Evolutionary conservation across 2,888 invertebrate species (phyloP), one percentile per base, ranked within the genome.

Genomic region (Timandra comae): DNA sequence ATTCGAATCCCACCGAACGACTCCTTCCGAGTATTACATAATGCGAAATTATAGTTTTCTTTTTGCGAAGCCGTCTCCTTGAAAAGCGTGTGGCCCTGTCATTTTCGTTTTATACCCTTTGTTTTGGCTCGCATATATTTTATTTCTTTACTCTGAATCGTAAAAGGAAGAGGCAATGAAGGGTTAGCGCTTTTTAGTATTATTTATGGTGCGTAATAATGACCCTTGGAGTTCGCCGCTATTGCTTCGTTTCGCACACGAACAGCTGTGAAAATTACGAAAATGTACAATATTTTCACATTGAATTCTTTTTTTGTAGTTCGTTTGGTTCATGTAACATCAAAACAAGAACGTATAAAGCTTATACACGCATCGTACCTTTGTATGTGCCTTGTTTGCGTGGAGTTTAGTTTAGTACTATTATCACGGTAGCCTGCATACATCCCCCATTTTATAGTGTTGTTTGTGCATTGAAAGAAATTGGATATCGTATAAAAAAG

Each of bases 151-250:
- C 76, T 63, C 61, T 62, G 80, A 77, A 80, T 74, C 79, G 81
- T 82, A 81, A 85, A 82, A 82, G 82, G 81, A 82, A 81, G 82
- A 82, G 63, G 84, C 79, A 78, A 71, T 79, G 82, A 81, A 78
- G 82, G 84, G 84, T 80, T 82, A 72, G 71, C 70, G 70, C 75
- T 78, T 76, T 80, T 77, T 79, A 79, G 72, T 64, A 74, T 77
- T 82, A 78, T 81, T 81, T 84, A 84, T 76, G 77, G 65, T 64
- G 67, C 69, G 74, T 74, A 78, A 81, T 81, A 78, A 81, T 80
- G 74, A 72, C 51, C 61, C 63, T 63, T 55, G 53, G 56, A 61
- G 58, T 52, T 56, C 52, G 60, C 64, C 63, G 62, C 43, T 38
- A 40, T 37, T 30, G 30, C 63, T 50, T 60, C 63, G 56, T 68